Percentiles rank a stretch among this genome's conserved stretches.
Evolutionary conservation across 37 sponge, comb jelly and placozoan species (phyloP).

Genomic region (Petrosia ficiformis): DNA sequence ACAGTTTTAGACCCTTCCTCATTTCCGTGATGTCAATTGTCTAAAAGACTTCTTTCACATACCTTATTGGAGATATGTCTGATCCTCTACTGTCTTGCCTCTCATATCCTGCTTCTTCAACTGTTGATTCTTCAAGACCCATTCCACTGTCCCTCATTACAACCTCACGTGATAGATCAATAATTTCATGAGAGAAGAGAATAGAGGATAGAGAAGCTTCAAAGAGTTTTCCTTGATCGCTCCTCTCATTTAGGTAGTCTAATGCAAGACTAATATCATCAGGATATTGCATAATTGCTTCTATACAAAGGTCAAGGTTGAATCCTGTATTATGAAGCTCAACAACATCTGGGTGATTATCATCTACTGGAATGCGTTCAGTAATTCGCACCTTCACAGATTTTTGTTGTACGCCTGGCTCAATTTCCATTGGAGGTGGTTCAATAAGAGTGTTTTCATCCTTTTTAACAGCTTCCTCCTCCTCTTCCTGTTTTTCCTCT

Average conservation of each 20-base stretch:
- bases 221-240: too few species aligned
- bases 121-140: not conserved
- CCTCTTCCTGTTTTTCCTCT: not conserved
- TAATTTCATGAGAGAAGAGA: too few species aligned
- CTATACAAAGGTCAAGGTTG: conserved; percentile 8
- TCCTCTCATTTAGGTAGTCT: too few species aligned
- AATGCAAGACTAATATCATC: conserved; percentile 4
- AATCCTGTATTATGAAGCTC: conserved; percentile 3
- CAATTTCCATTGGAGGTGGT: not conserved
- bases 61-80: too few species aligned
- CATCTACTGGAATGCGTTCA: conserved; percentile 6
- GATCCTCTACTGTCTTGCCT: not conserved
- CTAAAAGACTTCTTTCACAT: too few species aligned
- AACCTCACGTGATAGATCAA: too few species aligned
- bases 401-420: not conserved
- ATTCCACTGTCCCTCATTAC: too few species aligned
- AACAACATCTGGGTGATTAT: conserved; percentile 18
- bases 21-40: too few species aligned
- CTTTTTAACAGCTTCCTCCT: not conserved
- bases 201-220: too few species aligned
- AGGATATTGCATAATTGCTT: conserved; percentile 6
- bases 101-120: not conserved
- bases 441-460: not conserved
- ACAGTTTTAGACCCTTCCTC: not conserved
- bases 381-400: conserved; percentile 1